Percentiles rank a stretch among this genome's conserved stretches.
phyloP scores from a whole-genome alignment of 2,113 vertebrate species.

The Pteropus alecto region DNA sequence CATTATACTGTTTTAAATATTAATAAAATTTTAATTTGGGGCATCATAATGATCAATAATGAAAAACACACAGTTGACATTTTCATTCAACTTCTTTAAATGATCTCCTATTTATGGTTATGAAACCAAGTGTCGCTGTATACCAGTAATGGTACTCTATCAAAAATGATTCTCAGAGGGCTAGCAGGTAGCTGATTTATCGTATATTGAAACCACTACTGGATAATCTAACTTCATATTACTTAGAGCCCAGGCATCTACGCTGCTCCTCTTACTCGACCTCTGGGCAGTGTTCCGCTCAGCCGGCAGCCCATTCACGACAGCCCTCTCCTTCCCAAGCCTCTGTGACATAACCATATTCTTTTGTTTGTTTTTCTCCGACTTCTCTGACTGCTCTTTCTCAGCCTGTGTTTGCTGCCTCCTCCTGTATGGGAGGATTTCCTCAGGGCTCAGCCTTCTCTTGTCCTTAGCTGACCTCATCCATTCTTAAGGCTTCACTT shows the following conservation, averaged over 20 bases:
- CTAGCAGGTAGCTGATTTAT: background rate
- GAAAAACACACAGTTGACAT: background rate
- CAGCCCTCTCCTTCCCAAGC: background rate
- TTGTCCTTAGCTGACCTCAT: background rate
- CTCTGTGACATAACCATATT: background rate
- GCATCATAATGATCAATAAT: background rate
- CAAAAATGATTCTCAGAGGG: background rate
- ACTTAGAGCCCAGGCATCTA: background rate
- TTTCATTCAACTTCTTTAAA: background rate
- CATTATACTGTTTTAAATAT: background rate
- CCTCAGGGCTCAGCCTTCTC: background rate
- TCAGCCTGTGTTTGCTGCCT: background rate
- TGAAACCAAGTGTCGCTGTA: background rate
- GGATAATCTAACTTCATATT: background rate
- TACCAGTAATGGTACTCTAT: background rate
- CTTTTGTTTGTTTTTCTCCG: too few relatives aligned
- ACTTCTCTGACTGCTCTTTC: too few relatives aligned
- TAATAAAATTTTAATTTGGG: background rate
- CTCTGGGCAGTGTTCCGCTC: background rate
- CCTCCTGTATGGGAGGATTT: background rate
- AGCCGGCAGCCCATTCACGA: accelerated
- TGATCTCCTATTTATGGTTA: background rate
- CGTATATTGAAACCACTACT: background rate
- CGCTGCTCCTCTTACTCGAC: background rate
- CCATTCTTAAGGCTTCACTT: background rate